Base-by-base conservation (phyloP, 1,140 invertebrate species). In the Drosophila watanabei region DNA sequence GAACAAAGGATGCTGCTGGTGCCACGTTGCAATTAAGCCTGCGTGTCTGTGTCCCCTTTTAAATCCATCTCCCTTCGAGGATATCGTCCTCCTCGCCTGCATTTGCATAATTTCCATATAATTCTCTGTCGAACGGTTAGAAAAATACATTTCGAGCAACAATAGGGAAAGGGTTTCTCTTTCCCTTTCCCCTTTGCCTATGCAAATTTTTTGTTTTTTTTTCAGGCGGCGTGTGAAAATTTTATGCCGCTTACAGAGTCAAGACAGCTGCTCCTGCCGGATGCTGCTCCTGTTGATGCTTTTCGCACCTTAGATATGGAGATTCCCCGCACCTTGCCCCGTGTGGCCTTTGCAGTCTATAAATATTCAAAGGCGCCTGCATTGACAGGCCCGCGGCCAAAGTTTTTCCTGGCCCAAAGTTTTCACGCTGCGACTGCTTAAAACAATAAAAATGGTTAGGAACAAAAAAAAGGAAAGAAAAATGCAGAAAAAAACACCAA, bases 41-140 rank as follows among this genome's bases (percentile, higher is more conserved):
- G 48, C 62, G 48, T 68, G 62, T 66, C 37, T 66, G 62, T 37
- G 18, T 39, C 5, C 33, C 58, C 32, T 32, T 20, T 54, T 20
- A 14, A 58, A 28, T 62, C 48, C 43, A 11, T 58, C 69, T 39
- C 24, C 43, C 46, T 28, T n/a, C 24, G 14, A 73, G 54, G 35
- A 43, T 35, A 39, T 58, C 30, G 28, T 24, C 24, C 24, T 43
- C 16, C 65, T 51, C 37, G 61, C 56, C 33, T 79, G 79, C 65
- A 87, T 87, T 87, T 82, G 84, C 83, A 87, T 87, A 87, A 87
- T 83, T 88, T 87, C 49, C 83, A 87, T 73, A 86, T 86, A 87
- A 86, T 82, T 86, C 82, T 87, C 69, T 87, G 82, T 86, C 82
- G 80, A 60, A 64, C 82, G 59, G 35, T 79, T 79, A 69, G 64